phyloP scores from a whole-genome alignment of 2,113 vertebrate genomes.

The Sylvicapra grimmia region DNA sequence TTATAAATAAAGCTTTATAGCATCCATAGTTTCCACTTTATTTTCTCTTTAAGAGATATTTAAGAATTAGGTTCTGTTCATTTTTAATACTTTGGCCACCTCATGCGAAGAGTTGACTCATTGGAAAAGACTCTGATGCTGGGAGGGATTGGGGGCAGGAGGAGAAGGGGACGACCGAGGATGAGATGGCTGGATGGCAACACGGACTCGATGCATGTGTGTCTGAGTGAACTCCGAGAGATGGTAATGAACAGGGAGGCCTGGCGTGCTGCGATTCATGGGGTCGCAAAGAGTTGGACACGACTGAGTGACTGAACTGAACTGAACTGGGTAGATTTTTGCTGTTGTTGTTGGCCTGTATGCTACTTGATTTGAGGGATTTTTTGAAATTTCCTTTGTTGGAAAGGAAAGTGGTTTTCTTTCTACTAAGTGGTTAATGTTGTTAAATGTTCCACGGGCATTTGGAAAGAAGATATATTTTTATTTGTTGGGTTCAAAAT shows the following conservation, averaged over 20 bases:
- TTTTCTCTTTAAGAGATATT: not conserved
- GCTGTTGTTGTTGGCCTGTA: not conserved
- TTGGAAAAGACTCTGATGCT: too few species aligned
- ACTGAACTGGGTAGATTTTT: not conserved
- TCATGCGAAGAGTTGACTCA: too few species aligned
- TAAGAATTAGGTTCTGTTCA: not conserved
- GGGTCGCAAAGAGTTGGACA: too few species aligned
- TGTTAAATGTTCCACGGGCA: not conserved
- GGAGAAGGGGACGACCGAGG: too few species aligned
- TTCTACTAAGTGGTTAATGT: not conserved
- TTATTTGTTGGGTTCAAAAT: not conserved
- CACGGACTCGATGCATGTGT: too few species aligned
- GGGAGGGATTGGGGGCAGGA: too few species aligned
- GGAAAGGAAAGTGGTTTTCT: too few species aligned
- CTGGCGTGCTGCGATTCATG: too few species aligned
- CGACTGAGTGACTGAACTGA: too few species aligned
- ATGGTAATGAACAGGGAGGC: too few species aligned
- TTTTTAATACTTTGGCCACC: not conserved
- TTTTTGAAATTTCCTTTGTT: not conserved
- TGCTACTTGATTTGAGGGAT: not conserved
- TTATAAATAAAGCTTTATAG: not conserved
- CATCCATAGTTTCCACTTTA: not conserved
- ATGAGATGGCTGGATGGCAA: too few species aligned
- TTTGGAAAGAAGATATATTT: not conserved
- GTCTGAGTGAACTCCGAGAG: too few species aligned